Evolutionary conservation across 2,888 invertebrate genomes (phyloP).

Genomic region (Drosophila nr. perissopoda): DNA sequence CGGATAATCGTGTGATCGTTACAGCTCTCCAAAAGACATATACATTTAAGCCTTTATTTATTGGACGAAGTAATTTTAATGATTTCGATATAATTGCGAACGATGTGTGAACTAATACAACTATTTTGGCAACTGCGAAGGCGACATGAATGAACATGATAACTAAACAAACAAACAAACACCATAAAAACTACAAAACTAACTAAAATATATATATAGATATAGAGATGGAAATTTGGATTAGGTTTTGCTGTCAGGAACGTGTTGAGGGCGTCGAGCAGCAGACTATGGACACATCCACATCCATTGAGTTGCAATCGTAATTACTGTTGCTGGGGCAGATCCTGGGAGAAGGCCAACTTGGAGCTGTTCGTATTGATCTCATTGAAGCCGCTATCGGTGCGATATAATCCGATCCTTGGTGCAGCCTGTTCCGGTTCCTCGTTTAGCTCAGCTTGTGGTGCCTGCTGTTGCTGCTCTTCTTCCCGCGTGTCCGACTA

Average conservation of each 20-base stretch:
- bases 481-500: slow-evolving; percentile 52
- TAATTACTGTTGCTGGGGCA: slow-evolving; percentile 41
- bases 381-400: slow-evolving; percentile 84
- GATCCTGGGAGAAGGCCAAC: slow-evolving; percentile 58
- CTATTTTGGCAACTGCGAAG: slow-evolving; percentile 46
- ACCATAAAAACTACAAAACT: slow-evolving; percentile 18
- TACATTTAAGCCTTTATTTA: not conserved
- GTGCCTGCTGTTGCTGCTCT: not conserved
- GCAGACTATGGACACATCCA: slow-evolving; percentile 67
- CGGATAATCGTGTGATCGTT: not conserved
- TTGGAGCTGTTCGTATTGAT: slow-evolving; percentile 62
- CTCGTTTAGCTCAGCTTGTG: not conserved
- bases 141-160: slow-evolving; percentile 21
- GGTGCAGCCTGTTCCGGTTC: slow-evolving; percentile 9
- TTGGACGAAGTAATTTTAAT: slow-evolving; percentile 1
- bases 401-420: slow-evolving; percentile 69
- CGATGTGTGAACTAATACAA: slow-evolving; percentile 35
- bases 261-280: slow-evolving; percentile 76
- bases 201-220: slow-evolving; percentile 1
- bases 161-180: slow-evolving; percentile 26
- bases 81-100: slow-evolving; percentile 41
- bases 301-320: slow-evolving; percentile 46
- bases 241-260: slow-evolving; percentile 35
- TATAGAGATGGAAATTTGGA: not conserved
- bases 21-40: not conserved